A percentile compares a stretch with the other conserved stretches of the same genome.
Evolutionary conservation across 2,797 vertebrate genomes (phyloP).

Genomic region (Heterohyrax brucei): DNA sequence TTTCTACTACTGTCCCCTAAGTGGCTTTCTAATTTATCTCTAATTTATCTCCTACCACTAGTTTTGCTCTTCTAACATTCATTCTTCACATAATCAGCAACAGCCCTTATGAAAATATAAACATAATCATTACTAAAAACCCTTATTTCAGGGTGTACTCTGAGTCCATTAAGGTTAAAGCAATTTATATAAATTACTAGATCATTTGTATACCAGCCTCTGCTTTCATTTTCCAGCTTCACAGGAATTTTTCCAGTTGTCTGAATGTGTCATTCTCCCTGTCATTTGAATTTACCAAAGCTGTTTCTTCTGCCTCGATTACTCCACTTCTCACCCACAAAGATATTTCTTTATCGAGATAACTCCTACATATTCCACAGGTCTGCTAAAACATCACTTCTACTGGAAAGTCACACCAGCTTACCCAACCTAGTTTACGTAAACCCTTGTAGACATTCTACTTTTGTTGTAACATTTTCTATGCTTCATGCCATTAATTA

Average conservation of each 20-base stretch:
- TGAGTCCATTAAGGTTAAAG: not conserved
- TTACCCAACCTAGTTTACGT: not conserved
- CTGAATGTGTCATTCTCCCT: not conserved
- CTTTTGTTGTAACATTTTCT: not conserved
- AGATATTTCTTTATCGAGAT: not conserved
- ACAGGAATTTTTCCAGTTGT: not conserved
- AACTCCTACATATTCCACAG: not conserved
- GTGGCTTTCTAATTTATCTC: not conserved
- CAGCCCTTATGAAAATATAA: not conserved
- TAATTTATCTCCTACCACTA: not conserved
- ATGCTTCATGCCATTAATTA: not conserved
- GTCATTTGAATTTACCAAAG: not conserved
- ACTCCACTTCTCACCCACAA: not conserved
- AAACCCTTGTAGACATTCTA: not conserved
- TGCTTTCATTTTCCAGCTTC: not conserved
- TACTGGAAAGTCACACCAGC: slow-evolving; percentile 8
- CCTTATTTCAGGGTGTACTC: not conserved
- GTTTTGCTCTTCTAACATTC: not conserved
- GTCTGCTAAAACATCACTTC: slow-evolving; percentile 1
- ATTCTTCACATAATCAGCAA: not conserved
- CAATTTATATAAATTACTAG: not conserved
- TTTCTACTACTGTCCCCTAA: not conserved
- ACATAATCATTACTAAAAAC: not conserved
- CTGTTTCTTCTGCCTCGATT: not conserved
- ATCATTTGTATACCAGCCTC: not conserved